Percentiles rank a stretch among this genome's conserved stretches.
These are phyloP conservation scores for Tetramorium alpestre DNA, from an alignment of 1,140 invertebrate genomes.

Conservation along the genomic window DNA sequence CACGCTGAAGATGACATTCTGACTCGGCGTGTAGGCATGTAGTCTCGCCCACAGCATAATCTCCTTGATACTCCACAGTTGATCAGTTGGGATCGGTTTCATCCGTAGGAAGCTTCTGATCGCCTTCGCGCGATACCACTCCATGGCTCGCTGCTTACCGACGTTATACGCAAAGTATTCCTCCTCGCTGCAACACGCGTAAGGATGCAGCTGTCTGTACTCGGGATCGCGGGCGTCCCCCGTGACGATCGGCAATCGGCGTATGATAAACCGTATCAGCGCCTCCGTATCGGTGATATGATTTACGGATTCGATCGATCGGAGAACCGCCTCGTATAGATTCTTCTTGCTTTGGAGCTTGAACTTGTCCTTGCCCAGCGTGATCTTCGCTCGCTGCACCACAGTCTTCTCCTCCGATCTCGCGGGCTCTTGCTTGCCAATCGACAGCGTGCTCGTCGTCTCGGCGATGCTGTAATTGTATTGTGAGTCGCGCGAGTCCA, in stretches of 20 bases:
- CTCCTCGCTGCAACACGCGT: slow-evolving; percentile 82
- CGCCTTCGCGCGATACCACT: slow-evolving; percentile 85
- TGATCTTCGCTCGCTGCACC: slow-evolving; percentile 58
- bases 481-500: slow-evolving; percentile 12
- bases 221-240: slow-evolving; percentile 77
- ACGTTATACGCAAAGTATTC: slow-evolving; percentile 85
- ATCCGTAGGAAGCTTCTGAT: slow-evolving; percentile 79
- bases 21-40: slow-evolving; percentile 83
- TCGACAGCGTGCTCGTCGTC: neutral
- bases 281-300: slow-evolving; percentile 63
- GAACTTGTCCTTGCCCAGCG: slow-evolving; percentile 75
- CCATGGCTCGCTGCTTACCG: slow-evolving; percentile 86
- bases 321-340: slow-evolving; percentile 71
- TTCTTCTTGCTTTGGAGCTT: slow-evolving; percentile 77
- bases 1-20: neutral
- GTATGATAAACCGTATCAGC: slow-evolving; percentile 80
- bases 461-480: neutral
- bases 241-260: slow-evolving; percentile 81
- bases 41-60: slow-evolving; percentile 86
- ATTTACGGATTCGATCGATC: slow-evolving; percentile 57
- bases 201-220: slow-evolving; percentile 85
- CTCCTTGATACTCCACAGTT: slow-evolving; percentile 85
- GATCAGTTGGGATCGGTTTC: slow-evolving; percentile 73
- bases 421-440: slow-evolving; percentile 31
- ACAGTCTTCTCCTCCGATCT: slow-evolving; percentile 21